Evolutionary conservation across 2,797 vertebrate species (phyloP).

Genomic region (Cirrhinus mrigala): DNA sequence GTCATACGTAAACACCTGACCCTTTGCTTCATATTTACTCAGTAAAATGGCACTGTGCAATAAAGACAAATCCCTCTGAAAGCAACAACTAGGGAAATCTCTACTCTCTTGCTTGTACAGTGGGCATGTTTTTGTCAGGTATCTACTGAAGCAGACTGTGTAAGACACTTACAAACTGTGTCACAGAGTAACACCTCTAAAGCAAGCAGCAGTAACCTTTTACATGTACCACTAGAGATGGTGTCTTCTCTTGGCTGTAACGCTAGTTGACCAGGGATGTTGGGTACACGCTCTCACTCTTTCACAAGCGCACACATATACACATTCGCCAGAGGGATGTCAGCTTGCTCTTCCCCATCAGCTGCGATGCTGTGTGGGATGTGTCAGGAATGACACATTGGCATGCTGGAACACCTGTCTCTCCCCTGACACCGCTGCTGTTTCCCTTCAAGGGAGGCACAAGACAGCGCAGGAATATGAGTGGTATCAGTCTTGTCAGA

Average conservation of each 20-base stretch:
- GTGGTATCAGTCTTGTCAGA: slow-evolving; percentile 36
- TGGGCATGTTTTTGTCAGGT: slow-evolving; percentile 23
- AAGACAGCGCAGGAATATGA: slow-evolving; percentile 22
- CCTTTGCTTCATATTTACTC: background rate
- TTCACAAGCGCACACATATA: slow-evolving; percentile 39
- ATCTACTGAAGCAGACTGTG: slow-evolving; percentile 12
- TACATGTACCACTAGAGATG: slow-evolving; percentile 26
- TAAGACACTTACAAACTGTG: slow-evolving; percentile 18
- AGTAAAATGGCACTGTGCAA: slow-evolving; percentile 23
- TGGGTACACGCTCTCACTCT: background rate
- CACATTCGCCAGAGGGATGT: slow-evolving; percentile 42
- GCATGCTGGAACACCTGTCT: slow-evolving; percentile 52
- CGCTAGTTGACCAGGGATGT: slow-evolving; percentile 11
- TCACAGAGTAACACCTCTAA: slow-evolving; percentile 14
- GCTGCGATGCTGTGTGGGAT: slow-evolving; percentile 39
- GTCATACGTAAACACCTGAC: background rate
- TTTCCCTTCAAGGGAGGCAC: slow-evolving; percentile 40
- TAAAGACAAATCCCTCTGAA: slow-evolving; percentile 4
- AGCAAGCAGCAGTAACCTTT: slow-evolving; percentile 24
- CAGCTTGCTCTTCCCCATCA: slow-evolving; percentile 47
- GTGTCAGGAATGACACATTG: slow-evolving; percentile 48
- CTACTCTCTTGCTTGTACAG: slow-evolving; percentile 24
- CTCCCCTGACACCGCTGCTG: slow-evolving; percentile 39
- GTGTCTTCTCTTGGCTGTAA: slow-evolving; percentile 4
- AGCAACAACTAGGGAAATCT: background rate